Percentiles rank a stretch among this genome's conserved stretches.
Evolutionary conservation across 2,113 vertebrate species (phyloP).

Genomic region (Hippopotamus amphibius): DNA sequence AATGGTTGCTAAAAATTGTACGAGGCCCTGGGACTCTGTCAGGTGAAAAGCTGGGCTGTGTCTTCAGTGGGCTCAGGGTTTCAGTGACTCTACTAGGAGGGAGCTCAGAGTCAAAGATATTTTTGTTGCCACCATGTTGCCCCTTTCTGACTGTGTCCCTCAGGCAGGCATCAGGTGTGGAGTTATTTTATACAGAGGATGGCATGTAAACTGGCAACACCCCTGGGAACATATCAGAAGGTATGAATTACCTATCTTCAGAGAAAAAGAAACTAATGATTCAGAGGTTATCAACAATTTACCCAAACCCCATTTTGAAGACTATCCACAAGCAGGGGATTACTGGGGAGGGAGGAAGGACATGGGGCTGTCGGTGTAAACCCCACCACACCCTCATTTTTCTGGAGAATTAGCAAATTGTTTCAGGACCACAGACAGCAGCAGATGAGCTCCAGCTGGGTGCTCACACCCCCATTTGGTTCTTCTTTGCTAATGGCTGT

Average conservation of each 20-base stretch:
- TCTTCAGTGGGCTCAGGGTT: not conserved
- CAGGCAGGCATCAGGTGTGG: not conserved
- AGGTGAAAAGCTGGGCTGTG: not conserved
- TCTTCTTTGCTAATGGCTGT: not conserved
- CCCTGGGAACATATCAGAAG: not conserved
- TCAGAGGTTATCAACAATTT: not conserved
- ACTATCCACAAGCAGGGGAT: not conserved
- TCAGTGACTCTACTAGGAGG: not conserved
- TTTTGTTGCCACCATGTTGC: not conserved
- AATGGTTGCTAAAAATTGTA: not conserved
- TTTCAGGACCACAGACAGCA: constrained; percentile 59
- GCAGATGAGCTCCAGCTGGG: not conserved
- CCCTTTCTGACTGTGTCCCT: not conserved
- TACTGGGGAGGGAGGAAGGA: not conserved
- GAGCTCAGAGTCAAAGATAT: not conserved
- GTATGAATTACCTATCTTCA: not conserved
- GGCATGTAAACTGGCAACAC: not conserved
- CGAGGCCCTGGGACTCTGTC: not conserved
- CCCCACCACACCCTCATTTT: not conserved
- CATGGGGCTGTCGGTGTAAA: not conserved
- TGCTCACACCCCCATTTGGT: not conserved
- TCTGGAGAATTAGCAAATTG: not conserved
- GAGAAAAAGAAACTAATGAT: not conserved
- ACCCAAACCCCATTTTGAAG: not conserved
- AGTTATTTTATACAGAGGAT: not conserved